These are phyloP conservation scores for Thunnus albacares DNA, from an alignment of 2,797 vertebrate genomes.

Conservation along the genomic window DNA sequence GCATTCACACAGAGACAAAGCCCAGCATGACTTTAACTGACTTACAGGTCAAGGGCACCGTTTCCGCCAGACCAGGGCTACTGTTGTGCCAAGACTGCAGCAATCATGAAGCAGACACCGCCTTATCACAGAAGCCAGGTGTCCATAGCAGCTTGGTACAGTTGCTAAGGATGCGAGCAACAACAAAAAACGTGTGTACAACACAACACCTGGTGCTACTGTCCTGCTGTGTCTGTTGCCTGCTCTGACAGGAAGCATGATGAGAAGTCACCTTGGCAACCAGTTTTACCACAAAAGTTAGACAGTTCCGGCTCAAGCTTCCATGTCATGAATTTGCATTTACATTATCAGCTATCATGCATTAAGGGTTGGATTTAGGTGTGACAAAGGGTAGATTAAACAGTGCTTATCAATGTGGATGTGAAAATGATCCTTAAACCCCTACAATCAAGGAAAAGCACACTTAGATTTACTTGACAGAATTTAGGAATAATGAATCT, in stretches of 20 bases:
- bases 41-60: constrained; percentile 74
- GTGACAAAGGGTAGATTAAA: constrained; percentile 24
- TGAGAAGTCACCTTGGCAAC: constrained; percentile 68
- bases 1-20: constrained; percentile 62
- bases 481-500: constrained; percentile 37
- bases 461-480: constrained; percentile 19
- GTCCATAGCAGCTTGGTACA: constrained; percentile 76
- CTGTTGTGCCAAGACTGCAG: constrained; percentile 66
- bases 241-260: constrained; percentile 62
- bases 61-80: constrained; percentile 58
- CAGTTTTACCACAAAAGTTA: constrained; percentile 35
- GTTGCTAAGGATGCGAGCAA: constrained; percentile 66
- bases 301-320: constrained; percentile 6
- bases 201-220: constrained; percentile 75
- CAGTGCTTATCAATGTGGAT: constrained; percentile 3
- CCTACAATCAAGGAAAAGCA: constrained; percentile 14
- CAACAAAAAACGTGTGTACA: constrained; percentile 75
- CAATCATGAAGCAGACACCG: constrained; percentile 59
- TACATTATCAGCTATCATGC: constrained; percentile 1
- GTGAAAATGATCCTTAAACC: constrained; percentile 22
- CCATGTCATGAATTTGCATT: background rate
- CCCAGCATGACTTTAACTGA: constrained; percentile 68
- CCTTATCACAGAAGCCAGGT: constrained; percentile 77
- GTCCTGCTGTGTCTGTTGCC: constrained; percentile 57
- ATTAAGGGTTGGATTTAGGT: background rate